Evolutionary conservation across 2,888 invertebrate genomes (phyloP).

Genomic region (Neocrepidodera transversa): DNA sequence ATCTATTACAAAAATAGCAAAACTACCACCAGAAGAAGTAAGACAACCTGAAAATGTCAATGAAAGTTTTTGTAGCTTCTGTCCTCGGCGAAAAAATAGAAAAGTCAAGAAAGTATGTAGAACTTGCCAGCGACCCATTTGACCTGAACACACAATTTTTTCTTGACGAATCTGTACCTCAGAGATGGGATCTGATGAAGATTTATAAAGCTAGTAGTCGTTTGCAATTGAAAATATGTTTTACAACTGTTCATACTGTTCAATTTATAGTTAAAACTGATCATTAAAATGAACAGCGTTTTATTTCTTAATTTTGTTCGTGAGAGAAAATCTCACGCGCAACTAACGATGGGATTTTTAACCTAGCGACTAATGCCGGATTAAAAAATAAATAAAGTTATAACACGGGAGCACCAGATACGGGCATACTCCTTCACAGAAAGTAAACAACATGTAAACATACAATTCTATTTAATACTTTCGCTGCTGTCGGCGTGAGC

Average conservation of each 20-base stretch:
- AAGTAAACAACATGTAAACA: no score
- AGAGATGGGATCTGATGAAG: not conserved
- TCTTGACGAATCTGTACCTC: not conserved
- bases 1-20: not conserved
- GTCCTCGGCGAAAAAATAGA: conserved; percentile 5
- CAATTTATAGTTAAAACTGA: not conserved
- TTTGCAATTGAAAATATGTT: no score
- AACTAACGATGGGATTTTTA: not conserved
- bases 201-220: not conserved
- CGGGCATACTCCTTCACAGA: no score
- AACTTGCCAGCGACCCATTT: conserved; percentile 1
- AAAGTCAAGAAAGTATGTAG: conserved; percentile 1
- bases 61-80: not conserved
- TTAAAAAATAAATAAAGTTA: no score
- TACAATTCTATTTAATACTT: no score
- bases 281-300: not conserved
- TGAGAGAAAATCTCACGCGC: conserved; percentile 1
- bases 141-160: conserved; percentile 1
- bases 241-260: not conserved
- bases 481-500: no score
- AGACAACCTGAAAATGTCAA: not conserved
- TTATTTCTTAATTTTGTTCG: not conserved
- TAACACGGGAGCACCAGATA: no score
- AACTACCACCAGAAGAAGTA: not conserved
- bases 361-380: conserved; percentile 2